Percentiles rank a stretch among this genome's conserved stretches.
phyloP scores from a whole-genome alignment of 1,140 invertebrate genomes.

The Cyrtorhinus lividipennis region DNA sequence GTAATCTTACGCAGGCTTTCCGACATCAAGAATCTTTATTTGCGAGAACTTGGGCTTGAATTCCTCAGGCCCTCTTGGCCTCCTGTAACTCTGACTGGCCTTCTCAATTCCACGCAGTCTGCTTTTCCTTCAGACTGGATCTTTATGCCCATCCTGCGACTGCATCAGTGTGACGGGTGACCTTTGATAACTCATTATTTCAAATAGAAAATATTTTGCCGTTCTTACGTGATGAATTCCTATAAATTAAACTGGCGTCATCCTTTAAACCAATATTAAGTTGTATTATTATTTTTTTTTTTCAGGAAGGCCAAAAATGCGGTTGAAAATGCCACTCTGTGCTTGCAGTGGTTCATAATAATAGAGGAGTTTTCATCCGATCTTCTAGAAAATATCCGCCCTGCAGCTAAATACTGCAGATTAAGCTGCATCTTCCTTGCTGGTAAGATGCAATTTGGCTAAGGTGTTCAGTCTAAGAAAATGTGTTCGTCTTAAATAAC shows the following conservation, averaged over 20 bases:
- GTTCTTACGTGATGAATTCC: background rate
- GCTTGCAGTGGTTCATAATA: conserved; percentile 26
- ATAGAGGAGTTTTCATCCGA: conserved; percentile 25
- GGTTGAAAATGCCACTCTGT: conserved; percentile 7
- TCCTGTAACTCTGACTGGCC: conserved; percentile 21
- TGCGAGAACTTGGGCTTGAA: conserved; percentile 18
- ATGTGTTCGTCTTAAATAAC: no score
- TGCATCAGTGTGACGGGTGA: conserved; percentile 25
- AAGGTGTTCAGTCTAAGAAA: no score
- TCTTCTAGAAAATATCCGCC: conserved; percentile 17
- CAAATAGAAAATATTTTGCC: no score
- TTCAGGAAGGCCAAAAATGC: conserved; percentile 20
- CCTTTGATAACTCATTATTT: no score
- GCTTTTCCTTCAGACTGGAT: conserved; percentile 27
- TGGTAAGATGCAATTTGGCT: no score
- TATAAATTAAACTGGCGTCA: background rate
- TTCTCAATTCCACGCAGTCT: conserved; percentile 20
- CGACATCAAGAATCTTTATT: no score
- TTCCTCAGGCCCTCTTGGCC: conserved; percentile 2
- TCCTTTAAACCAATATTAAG: background rate
- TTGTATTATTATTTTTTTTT: conserved; percentile 14
- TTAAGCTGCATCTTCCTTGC: conserved; percentile 9
- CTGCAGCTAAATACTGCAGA: conserved; percentile 26
- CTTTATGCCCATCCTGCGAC: conserved; percentile 27
- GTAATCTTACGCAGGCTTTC: no score